Conservation (phyloP, 2,888 invertebrate genomes). For the Girardia tigrina region DNA sequence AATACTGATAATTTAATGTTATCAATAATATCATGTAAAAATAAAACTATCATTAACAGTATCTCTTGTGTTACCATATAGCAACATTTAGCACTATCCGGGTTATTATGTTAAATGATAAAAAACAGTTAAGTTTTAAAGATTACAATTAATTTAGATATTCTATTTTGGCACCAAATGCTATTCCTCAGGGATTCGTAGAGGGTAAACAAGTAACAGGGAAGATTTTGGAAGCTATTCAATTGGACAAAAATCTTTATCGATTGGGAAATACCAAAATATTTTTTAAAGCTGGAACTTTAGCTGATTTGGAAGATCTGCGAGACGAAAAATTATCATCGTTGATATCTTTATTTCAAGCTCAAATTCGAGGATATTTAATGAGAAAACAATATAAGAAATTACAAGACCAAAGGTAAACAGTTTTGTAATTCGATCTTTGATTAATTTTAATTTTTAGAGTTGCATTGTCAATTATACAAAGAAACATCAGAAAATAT, state of each 20-base stretch:
- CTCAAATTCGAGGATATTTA: conserved; percentile 75
- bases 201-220: conserved; percentile 59
- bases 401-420: conserved; percentile 81
- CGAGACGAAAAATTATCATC: conserved; percentile 92
- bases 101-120: too few species aligned
- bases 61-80: too few species aligned
- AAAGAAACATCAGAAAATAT: conserved; percentile 96
- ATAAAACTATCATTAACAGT: too few species aligned
- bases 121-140: too few species aligned
- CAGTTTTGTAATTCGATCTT: too few species aligned
- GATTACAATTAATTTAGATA: conserved; percentile 23
- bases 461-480: conserved; percentile 79
- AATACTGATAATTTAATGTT: too few species aligned
- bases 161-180: conserved; percentile 92
- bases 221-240: conserved; percentile 53
- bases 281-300: conserved; percentile 99
- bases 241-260: conserved; percentile 81
- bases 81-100: too few species aligned
- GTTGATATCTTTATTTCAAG: conserved; percentile 79
- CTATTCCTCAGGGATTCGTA: conserved; percentile 53
- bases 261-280: conserved; percentile 98
- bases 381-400: conserved; percentile 71
- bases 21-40: too few species aligned
- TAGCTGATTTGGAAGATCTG: conserved; percentile 99
- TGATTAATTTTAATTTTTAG: background rate